Evolutionary conservation across 2,888 invertebrate genomes (phyloP).

Genomic region (Eupelmus urozonus): DNA sequence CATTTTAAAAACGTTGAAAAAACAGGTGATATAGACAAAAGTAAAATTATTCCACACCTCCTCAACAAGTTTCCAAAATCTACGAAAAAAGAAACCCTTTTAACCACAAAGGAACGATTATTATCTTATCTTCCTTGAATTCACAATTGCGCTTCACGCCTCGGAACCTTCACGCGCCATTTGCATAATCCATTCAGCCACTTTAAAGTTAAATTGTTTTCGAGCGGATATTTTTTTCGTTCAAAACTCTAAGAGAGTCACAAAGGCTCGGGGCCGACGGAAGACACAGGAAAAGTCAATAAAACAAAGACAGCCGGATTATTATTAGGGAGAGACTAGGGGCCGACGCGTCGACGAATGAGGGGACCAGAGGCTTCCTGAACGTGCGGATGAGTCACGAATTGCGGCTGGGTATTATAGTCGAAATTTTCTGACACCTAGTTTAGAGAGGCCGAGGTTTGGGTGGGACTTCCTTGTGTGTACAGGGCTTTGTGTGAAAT

Average conservation of each 20-base stretch:
- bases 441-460: not conserved
- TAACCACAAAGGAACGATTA: not conserved
- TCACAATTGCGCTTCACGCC: not conserved
- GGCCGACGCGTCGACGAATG: not conserved
- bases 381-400: conserved; percentile 21
- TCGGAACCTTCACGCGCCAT: not conserved
- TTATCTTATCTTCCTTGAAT: not conserved
- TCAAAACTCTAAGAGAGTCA: not conserved
- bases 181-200: not conserved
- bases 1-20: no score
- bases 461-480: no score
- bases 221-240: not conserved
- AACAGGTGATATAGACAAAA: no score
- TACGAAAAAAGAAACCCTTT: not conserved
- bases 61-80: not conserved
- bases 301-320: conserved; percentile 33
- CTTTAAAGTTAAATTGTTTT: not conserved
- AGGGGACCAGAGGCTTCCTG: conserved; percentile 5
- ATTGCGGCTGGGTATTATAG: no score
- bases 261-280: not conserved
- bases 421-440: conserved; percentile 27
- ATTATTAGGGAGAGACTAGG: not conserved
- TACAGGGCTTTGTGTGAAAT: no score
- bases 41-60: not conserved
- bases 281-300: conserved; percentile 51